These are phyloP conservation scores for Byasa hedistus DNA, from an alignment of 2,888 invertebrate species.

Conservation along the genomic window DNA sequence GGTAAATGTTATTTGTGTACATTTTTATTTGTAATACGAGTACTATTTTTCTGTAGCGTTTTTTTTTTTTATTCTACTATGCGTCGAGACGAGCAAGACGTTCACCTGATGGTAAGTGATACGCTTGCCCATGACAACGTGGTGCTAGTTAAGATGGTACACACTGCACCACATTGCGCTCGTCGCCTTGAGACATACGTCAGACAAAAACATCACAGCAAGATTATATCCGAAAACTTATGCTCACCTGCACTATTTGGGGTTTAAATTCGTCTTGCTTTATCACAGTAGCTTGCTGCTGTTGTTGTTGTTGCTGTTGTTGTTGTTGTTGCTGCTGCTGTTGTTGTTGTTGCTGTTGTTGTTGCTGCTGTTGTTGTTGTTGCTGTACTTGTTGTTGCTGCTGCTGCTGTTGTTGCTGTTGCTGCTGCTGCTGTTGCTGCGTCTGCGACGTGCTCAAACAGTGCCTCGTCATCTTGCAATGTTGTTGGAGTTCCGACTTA, in stretches of 20 bases:
- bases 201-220: too few species aligned
- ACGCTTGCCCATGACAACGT: too few species aligned
- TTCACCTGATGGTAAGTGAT: too few species aligned
- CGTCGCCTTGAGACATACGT: too few species aligned
- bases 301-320: slow-evolving; percentile 52
- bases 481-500: slow-evolving; percentile 85
- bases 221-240: too few species aligned
- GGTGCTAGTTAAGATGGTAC: too few species aligned
- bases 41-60: too few species aligned
- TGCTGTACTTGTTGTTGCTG: slow-evolving; percentile 51
- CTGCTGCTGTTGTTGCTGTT: slow-evolving; percentile 45
- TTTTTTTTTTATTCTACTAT: too few species aligned
- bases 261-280: slow-evolving; percentile 76
- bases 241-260: slow-evolving; percentile 75
- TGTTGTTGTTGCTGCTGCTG: slow-evolving; percentile 59
- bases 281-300: slow-evolving; percentile 71
- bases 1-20: too few species aligned
- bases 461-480: slow-evolving; percentile 80
- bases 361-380: slow-evolving; percentile 63
- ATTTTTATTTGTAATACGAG: too few species aligned
- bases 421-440: slow-evolving; percentile 55
- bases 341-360: slow-evolving; percentile 53
- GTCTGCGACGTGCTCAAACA: slow-evolving; percentile 44
- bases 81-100: too few species aligned
- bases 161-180: too few species aligned